A percentile compares a stretch with the other conserved stretches of the same genome.
phyloP scores from a whole-genome alignment of 2,888 invertebrate species.

The Neoascia interrupta region DNA sequence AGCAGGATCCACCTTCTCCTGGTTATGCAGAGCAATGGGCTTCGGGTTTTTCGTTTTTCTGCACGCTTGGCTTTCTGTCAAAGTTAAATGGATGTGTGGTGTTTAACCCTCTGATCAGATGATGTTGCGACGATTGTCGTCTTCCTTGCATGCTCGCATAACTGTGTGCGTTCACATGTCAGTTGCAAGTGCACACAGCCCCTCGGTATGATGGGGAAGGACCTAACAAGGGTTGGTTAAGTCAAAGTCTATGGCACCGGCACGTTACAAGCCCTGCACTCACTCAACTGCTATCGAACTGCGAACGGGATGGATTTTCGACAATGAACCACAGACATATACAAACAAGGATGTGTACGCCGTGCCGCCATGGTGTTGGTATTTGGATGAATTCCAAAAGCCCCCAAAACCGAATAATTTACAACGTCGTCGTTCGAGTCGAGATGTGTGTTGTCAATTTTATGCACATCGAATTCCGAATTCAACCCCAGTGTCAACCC shows the following conservation, averaged over 20 bases:
- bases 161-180: constrained; percentile 45
- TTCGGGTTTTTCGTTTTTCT: constrained; percentile 58
- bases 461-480: constrained; percentile 66
- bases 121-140: constrained; percentile 51
- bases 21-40: not conserved
- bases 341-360: not conserved
- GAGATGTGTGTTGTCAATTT: constrained; percentile 52
- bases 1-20: constrained; percentile 2
- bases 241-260: constrained; percentile 55
- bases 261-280: constrained; percentile 39
- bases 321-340: constrained; percentile 14
- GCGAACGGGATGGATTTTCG: constrained; percentile 44
- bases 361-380: constrained; percentile 40
- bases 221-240: constrained; percentile 18
- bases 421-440: constrained; percentile 42
- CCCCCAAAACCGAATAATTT: constrained; percentile 63
- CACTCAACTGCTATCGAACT: constrained; percentile 30
- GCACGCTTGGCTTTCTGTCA: constrained; percentile 68
- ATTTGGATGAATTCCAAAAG: constrained; percentile 63
- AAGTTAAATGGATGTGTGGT: constrained; percentile 66
- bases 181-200: constrained; percentile 22
- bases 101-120: constrained; percentile 49
- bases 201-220: not conserved
- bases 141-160: constrained; percentile 14
- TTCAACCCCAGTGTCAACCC: constrained; percentile 42